These are phyloP conservation scores for Drosophila barbarae DNA, from an alignment of 2,888 invertebrate species.

Conservation along the genomic window DNA sequence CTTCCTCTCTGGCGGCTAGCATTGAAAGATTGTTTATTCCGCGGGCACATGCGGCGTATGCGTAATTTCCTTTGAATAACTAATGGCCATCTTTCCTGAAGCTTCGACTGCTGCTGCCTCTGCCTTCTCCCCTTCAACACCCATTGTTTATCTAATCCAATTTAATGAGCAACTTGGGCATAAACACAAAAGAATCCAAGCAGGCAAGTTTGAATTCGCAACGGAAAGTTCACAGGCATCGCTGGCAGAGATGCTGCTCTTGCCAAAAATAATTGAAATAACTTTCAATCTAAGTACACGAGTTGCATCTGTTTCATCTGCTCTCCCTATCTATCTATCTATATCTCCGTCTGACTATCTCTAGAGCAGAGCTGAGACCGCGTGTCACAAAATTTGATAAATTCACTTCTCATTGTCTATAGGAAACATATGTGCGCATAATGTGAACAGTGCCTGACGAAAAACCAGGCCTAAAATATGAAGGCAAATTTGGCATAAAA, in stretches of 20 bases:
- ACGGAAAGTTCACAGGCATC: conserved; percentile 47
- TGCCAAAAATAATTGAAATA: conserved; percentile 67
- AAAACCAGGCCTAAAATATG: no score
- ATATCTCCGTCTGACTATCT: conserved; percentile 24
- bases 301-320: conserved; percentile 36
- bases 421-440: conserved; percentile 21
- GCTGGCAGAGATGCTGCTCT: conserved; percentile 36
- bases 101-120: conserved; percentile 2
- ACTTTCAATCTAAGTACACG: conserved; percentile 46
- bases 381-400: conserved; percentile 68
- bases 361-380: conserved; percentile 38
- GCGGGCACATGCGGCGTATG: conserved; percentile 54
- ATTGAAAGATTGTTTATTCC: conserved; percentile 50
- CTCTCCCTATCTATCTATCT: conserved; percentile 15
- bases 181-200: conserved; percentile 45
- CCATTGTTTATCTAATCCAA: conserved; percentile 48
- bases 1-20: conserved; percentile 22
- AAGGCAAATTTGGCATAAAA: no score
- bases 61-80: conserved; percentile 55
- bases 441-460: conserved; percentile 6
- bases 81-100: conserved; percentile 34
- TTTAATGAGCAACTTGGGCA: conserved; percentile 60
- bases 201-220: conserved; percentile 30
- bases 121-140: conserved; percentile 19
- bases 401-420: conserved; percentile 59